These are phyloP conservation scores for Isoperla grammatica DNA, from an alignment of 2,888 invertebrate genomes.

Conservation along the genomic window DNA sequence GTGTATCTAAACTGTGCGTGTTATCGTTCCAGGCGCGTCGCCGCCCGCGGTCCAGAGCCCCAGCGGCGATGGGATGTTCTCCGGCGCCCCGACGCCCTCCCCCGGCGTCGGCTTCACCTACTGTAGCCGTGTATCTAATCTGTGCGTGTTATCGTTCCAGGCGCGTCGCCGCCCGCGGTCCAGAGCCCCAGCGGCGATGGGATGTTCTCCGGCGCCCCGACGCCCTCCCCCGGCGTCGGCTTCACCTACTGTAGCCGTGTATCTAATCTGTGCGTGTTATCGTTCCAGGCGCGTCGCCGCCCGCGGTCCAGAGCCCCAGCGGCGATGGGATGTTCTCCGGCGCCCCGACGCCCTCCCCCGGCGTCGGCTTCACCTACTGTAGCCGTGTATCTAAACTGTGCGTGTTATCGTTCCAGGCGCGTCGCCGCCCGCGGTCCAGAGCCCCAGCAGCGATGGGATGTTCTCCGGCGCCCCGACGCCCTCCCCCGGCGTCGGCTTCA, in stretches of 20 bases:
- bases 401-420: conserved; percentile 13
- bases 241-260: conserved; percentile 23
- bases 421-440: not conserved
- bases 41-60: conserved; percentile 4
- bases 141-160: no score
- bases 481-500: conserved; percentile 9
- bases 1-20: no score
- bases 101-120: no score
- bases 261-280: conserved; percentile 22
- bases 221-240: conserved; percentile 13
- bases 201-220: conserved; percentile 12
- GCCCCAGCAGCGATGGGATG: conserved; percentile 1
- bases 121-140: no score
- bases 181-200: conserved; percentile 5
- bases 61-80: conserved; percentile 5
- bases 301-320: conserved; percentile 1
- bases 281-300: not conserved
- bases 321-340: conserved; percentile 5
- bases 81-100: no score
- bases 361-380: conserved; percentile 21
- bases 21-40: no score
- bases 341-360: no score
- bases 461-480: conserved; percentile 12
- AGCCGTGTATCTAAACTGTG: conserved; percentile 23
- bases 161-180: not conserved